A percentile compares a stretch with the other conserved stretches of the same genome.
Conservation (phyloP, 1,140 invertebrate species). For the Ceratina calcarata region DNA sequence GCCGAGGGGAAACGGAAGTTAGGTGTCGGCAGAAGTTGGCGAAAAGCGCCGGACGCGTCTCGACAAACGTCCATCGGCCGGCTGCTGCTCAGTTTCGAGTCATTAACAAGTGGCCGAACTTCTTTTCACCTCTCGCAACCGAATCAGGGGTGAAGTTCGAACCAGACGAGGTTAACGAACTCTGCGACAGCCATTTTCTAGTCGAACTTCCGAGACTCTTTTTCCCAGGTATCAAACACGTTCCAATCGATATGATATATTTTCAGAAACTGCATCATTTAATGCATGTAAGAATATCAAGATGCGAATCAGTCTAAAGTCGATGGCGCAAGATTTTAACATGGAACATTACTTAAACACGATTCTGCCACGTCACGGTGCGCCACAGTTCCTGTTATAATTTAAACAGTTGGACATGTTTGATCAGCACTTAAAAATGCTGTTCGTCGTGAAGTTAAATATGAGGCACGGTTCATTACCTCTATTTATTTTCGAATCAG, state of each 20-base stretch:
- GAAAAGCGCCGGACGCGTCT: slow-evolving; percentile 35
- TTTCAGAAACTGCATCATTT: too few species aligned
- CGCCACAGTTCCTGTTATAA: too few species aligned
- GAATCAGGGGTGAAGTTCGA: not conserved
- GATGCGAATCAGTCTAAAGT: not conserved
- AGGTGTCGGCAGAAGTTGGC: slow-evolving; percentile 23
- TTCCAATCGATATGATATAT: not conserved
- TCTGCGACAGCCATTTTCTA: not conserved
- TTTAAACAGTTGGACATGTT: too few species aligned
- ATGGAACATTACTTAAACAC: too few species aligned
- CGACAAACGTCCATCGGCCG: slow-evolving; percentile 44
- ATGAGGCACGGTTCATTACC: too few species aligned
- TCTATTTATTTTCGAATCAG: too few species aligned
- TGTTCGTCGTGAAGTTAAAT: too few species aligned
- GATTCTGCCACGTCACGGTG: too few species aligned
- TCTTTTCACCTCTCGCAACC: slow-evolving; percentile 11
- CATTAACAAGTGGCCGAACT: slow-evolving; percentile 55
- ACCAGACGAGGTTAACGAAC: slow-evolving; percentile 7
- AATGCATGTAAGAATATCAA: not conserved
- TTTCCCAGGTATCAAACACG: not conserved
- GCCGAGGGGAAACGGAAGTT: slow-evolving; percentile 23
- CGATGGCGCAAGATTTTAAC: too few species aligned
- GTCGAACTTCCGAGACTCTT: not conserved
- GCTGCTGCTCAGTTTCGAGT: slow-evolving; percentile 44
- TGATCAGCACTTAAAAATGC: too few species aligned